Percentiles rank a stretch among this genome's conserved stretches.
Conservation (phyloP, 2,113 vertebrate species). For the Erythrocebus patas region DNA sequence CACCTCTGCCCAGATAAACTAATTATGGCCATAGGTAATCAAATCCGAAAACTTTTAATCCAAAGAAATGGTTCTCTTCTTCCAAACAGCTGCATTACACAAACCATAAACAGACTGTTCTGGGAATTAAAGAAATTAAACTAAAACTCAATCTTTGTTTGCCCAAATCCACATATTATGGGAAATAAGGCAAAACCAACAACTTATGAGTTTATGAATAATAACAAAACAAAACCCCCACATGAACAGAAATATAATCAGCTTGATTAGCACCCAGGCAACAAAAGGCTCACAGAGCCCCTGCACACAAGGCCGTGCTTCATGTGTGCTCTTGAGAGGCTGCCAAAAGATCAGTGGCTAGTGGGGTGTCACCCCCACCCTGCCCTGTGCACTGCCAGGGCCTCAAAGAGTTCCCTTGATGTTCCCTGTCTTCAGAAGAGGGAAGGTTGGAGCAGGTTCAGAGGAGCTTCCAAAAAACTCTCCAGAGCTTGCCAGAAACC, state of each 20-base stretch:
- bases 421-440: neutral
- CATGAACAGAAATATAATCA: constrained; percentile 45
- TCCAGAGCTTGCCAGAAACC: neutral
- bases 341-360: neutral
- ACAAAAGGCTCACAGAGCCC: neutral
- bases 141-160: constrained; percentile 61
- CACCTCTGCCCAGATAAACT: constrained; percentile 58
- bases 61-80: constrained; percentile 60
- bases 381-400: neutral
- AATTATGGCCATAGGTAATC: constrained; percentile 58
- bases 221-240: constrained; percentile 37
- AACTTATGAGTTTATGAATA: constrained; percentile 37
- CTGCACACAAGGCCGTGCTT: neutral
- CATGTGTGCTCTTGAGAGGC: neutral
- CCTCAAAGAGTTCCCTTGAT: neutral
- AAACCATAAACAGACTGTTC: constrained; percentile 50
- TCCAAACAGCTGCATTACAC: constrained; percentile 59
- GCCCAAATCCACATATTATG: constrained; percentile 47
- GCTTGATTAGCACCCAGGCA: neutral
- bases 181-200: constrained; percentile 52
- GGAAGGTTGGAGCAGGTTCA: neutral
- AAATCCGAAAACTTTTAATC: constrained; percentile 65
- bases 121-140: constrained; percentile 60
- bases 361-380: neutral
- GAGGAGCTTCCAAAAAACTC: neutral